Base-by-base conservation (phyloP, 1,140 invertebrate species). In the Calosoma granatense region DNA sequence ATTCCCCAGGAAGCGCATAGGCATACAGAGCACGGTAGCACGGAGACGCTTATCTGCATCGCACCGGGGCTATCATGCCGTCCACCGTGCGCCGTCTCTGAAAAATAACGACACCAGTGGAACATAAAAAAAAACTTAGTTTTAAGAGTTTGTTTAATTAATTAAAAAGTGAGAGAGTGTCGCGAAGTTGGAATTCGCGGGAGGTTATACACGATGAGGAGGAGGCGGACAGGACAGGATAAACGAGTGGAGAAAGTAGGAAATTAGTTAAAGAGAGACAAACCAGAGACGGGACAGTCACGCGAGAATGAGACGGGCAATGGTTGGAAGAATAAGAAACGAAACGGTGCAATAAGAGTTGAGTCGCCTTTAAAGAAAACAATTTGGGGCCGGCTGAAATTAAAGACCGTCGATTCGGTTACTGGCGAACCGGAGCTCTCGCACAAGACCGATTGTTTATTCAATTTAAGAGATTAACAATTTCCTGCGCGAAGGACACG, bases 391-490 rank as follows among this genome's bases (percentile, higher is more conserved):
- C 15, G 17, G 41, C 4, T 6, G n/a, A 47, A 47, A 47, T 47
- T 47, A 47, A 47, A 47, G 41, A 47, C 41, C 41, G 6, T 36
- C 26, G 26, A 36, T 36, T 36, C 26, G 26, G 26, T 36, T 36
- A 36, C 26, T 36, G n/a, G 26, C 6, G n/a, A n/a, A 17, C 26
- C 4, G 26, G 14, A 30, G 4, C 26, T 14, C 14, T 30, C 41
- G 41, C 15, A 47, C 26, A 36, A 36, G 6, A 36, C 9, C 41
- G 41, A 47, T 47, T 47, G 41, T 47, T 47, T 47, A 47, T 47
- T 47, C 41, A 47, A 47, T 47, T 47, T 47, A 47, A 47, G 15
- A 47, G 41, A 47, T 47, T 47, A 47, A 47, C 41, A 47, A 9
- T 36, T 36, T 36, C 26, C 26, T 36, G 26, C 6, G 41, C 6